Conservation (phyloP, 2,888 invertebrate genomes). For the Tribolium freemani region DNA sequence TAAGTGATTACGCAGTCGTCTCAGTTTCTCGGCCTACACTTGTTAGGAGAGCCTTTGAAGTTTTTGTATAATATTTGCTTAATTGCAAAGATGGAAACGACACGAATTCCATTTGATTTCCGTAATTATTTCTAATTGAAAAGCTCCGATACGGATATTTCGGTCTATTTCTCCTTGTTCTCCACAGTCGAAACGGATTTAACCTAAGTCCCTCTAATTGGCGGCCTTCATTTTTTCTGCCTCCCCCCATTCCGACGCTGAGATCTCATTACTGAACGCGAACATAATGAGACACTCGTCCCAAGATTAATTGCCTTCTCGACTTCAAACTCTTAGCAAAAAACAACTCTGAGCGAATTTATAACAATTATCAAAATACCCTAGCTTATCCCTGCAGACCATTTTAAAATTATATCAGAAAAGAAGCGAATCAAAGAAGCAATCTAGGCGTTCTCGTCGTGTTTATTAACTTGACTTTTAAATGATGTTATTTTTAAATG, state of each 20-base stretch:
- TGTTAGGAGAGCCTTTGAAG: conserved; percentile 46
- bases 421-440: no score
- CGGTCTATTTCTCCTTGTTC: conserved; percentile 35
- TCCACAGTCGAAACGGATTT: conserved; percentile 45
- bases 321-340: conserved; percentile 15
- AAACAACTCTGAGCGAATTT: conserved; percentile 9
- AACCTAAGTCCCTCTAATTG: conserved; percentile 52
- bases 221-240: conserved; percentile 42
- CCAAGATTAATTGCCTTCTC: conserved; percentile 32
- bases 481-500: no score
- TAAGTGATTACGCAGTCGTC: conserved; percentile 48
- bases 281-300: conserved; percentile 35
- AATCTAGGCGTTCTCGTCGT: no score
- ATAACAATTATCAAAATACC: conserved; percentile 17
- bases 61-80: conserved; percentile 46
- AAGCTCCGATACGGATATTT: conserved; percentile 34
- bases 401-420: no score
- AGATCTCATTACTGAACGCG: conserved; percentile 34
- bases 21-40: conserved; percentile 26
- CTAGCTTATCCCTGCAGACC: not conserved
- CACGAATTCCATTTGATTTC: conserved; percentile 36
- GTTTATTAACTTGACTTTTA: no score
- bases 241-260: conserved; percentile 15
- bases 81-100: conserved; percentile 38
- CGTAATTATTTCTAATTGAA: conserved; percentile 41